Percentiles rank a stretch among this genome's conserved stretches.
Conservation (phyloP, 1,140 invertebrate species). For the Hesperophylax magnus region DNA sequence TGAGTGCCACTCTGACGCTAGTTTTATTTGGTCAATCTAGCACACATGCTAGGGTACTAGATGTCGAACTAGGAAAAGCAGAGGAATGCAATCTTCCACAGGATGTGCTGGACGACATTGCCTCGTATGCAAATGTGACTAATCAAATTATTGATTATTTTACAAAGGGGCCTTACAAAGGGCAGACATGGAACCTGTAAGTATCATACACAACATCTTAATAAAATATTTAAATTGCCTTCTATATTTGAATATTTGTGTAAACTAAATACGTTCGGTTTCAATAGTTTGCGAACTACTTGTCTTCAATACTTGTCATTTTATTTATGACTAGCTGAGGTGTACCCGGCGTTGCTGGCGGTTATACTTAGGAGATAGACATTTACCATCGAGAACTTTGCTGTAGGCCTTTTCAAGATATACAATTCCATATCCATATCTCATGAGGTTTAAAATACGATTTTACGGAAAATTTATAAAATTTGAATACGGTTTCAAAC, state of each 20-base stretch:
- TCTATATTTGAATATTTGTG: neutral
- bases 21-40: neutral
- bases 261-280: neutral
- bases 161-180: conserved; percentile 69
- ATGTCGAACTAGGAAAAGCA: neutral
- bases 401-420: too few species aligned
- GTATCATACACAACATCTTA: conserved; percentile 42
- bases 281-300: neutral
- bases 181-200: conserved; percentile 63
- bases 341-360: too few species aligned
- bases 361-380: too few species aligned
- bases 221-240: conserved; percentile 57
- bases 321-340: too few species aligned
- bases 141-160: conserved; percentile 74
- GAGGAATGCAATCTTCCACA: conserved; percentile 63
- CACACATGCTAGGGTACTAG: neutral
- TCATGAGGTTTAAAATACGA: too few species aligned
- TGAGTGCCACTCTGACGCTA: neutral
- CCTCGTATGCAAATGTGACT: conserved; percentile 71
- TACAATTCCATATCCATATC: too few species aligned
- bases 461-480: too few species aligned
- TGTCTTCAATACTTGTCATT: too few species aligned
- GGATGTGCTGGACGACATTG: conserved; percentile 71
- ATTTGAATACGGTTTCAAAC: too few species aligned
- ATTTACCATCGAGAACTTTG: too few species aligned